A percentile compares a stretch with the other conserved stretches of the same genome.
Conservation (phyloP, 2,888 invertebrate genomes). For the Branchellion lobata region DNA sequence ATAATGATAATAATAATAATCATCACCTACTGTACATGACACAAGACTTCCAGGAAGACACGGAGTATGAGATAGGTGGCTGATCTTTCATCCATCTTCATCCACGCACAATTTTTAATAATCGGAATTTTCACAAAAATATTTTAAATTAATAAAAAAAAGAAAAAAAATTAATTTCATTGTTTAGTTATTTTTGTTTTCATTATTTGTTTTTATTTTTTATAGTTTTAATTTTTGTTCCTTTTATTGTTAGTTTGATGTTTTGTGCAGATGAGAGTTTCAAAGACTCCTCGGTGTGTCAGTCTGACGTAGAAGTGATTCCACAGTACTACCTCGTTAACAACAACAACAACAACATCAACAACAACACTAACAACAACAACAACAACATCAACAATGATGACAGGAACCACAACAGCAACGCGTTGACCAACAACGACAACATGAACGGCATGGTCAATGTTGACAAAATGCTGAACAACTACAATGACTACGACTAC, state of each 20-base stretch:
- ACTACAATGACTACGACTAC: constrained; percentile 25
- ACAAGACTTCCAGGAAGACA: constrained; percentile 7
- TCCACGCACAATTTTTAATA: not conserved
- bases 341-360: constrained; percentile 10
- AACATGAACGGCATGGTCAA: not conserved
- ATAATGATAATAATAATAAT: not conserved
- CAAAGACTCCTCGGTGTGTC: constrained; percentile 8
- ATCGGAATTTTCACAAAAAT: too few relatives aligned
- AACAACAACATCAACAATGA: not conserved
- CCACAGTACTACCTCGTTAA: not conserved
- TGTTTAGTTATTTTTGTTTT: too few relatives aligned
- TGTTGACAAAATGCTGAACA: not conserved
- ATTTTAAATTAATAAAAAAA: too few relatives aligned
- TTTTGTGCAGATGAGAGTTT: constrained; percentile 1
- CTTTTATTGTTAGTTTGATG: too few relatives aligned
- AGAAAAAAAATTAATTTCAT: too few relatives aligned
- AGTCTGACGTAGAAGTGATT: not conserved
- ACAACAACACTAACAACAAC: not conserved
- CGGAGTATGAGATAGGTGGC: constrained; percentile 12
- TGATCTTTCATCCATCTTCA: not conserved
- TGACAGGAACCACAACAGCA: not conserved
- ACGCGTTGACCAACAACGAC: not conserved
- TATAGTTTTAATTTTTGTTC: too few relatives aligned
- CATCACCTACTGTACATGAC: not conserved
- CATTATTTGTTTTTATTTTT: too few relatives aligned